Evolutionary conservation across 92 coral and sea anemone species (phyloP).

Genomic region (Bergia sp.): DNA sequence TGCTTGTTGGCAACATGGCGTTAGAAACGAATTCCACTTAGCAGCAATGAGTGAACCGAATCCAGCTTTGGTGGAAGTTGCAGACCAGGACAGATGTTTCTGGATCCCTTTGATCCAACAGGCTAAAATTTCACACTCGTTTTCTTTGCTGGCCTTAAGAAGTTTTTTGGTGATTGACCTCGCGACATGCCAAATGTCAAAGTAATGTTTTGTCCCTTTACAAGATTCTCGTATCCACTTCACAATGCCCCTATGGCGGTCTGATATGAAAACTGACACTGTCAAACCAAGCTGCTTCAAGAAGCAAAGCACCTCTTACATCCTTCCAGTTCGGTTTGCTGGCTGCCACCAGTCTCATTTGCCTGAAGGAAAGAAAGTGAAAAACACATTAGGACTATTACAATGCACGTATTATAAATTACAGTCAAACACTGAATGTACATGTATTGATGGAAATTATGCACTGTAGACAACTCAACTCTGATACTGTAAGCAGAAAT

Average conservation of each 20-base stretch:
- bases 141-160: conserved; percentile 39
- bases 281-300: conserved; percentile 13
- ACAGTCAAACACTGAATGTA: no score
- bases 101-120: conserved; percentile 35
- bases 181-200: conserved; percentile 33
- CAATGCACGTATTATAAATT: no score
- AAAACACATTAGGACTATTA: no score
- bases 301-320: conserved; percentile 18
- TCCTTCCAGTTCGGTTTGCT: conserved; percentile 37
- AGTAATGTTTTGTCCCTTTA: neutral
- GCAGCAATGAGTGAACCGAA: conserved; percentile 46
- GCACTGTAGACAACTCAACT: no score
- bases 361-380: neutral
- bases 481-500: no score
- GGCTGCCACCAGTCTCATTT: conserved; percentile 40
- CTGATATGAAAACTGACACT: conserved; percentile 20
- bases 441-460: no score
- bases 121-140: conserved; percentile 30
- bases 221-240: conserved; percentile 34
- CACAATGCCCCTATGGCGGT: conserved; percentile 22
- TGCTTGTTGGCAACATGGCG: conserved; percentile 54
- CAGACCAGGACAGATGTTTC: conserved; percentile 43
- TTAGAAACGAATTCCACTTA: conserved; percentile 45
- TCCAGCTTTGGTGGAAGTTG: conserved; percentile 45
- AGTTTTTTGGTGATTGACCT: conserved; percentile 29